Base-by-base conservation (phyloP, 1,140 invertebrate genomes). In the Megalonaias nervosa region DNA sequence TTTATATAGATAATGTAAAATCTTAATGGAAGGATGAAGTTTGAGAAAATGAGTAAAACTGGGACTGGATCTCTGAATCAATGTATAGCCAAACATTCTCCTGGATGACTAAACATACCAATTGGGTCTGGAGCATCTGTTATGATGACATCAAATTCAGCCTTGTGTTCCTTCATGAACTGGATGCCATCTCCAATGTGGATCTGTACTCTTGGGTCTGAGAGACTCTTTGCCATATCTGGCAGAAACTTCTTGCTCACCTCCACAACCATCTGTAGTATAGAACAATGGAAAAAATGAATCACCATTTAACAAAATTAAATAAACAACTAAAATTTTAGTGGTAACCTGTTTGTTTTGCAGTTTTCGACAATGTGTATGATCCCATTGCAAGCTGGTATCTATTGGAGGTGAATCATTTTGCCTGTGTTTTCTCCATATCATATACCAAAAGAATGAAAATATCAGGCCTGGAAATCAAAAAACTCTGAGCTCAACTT, bases 111-210 rank as follows among this genome's bases (percentile, higher is more conserved):
- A 21, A 38, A 77, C 69, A 71, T 74, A 94, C 94, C 98, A 65
- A 98, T 93, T 15, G 98, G 98, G 92, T 99, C 98, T 60, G 97
- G 97, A 67, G 97, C 98, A 90, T 99, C 98, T 0, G 98, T 99
- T 55, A 99, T 99, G 70, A 99, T 98, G 48, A 99, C 95, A 92
- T 99, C 98, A 91, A 98, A 99, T 90, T 96, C 94, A 57, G 94
- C 92, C 65, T 92, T 92, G 82, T 98, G 96, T 56, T 95, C 93
- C 81, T 95, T 95, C 93, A 99, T 95, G 89, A 97, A 99, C 83
- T 98, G 94, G 84, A 98, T 97, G 2, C 98, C 98, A 90, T 99
- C 98, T 2, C 95, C 96, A 69, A 99, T 94, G 82, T 95, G 93
- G 6, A 99, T 87, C 0, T 91, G 94, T 3, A 99, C 88, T 90